Percentiles rank a stretch among this genome's conserved stretches.
Evolutionary conservation across 1,140 invertebrate genomes (phyloP).

Genomic region (Macrocentrus cingulum): DNA sequence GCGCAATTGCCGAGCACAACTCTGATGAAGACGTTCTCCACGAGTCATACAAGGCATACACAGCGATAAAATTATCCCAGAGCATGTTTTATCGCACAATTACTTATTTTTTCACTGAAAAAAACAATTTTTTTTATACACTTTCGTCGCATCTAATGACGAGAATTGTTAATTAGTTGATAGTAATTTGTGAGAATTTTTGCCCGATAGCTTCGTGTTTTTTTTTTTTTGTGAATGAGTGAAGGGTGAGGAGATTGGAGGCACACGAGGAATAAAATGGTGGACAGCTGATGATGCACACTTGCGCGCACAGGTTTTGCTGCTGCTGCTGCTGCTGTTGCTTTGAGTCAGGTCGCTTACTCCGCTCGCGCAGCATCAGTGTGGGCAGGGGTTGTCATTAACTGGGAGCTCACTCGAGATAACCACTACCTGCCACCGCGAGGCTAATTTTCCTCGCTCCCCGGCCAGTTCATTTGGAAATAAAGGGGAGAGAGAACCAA

Average conservation of each 20-base stretch:
- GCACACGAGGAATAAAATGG: constrained; percentile 24
- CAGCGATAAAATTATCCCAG: constrained; percentile 18
- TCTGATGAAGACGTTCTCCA: constrained; percentile 6
- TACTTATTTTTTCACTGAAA: background rate
- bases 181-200: too few relatives aligned
- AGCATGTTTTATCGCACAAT: constrained; percentile 14
- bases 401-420: constrained; percentile 56
- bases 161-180: too few relatives aligned
- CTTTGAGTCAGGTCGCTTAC: constrained; percentile 9
- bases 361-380: too few relatives aligned
- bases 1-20: background rate
- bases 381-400: constrained; percentile 56
- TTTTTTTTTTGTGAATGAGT: background rate
- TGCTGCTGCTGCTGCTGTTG: constrained; percentile 35
- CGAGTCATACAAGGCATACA: constrained; percentile 1
- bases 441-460: constrained; percentile 52
- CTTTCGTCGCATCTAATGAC: too few relatives aligned
- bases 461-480: constrained; percentile 11
- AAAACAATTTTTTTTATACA: background rate
- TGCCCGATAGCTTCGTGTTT: background rate
- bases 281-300: constrained; percentile 29
- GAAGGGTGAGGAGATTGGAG: constrained; percentile 7
- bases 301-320: constrained; percentile 1
- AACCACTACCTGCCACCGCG: constrained; percentile 59
- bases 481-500: too few relatives aligned